phyloP scores from a whole-genome alignment of 2,113 vertebrate genomes.

The Forbesichthys agassizii region DNA sequence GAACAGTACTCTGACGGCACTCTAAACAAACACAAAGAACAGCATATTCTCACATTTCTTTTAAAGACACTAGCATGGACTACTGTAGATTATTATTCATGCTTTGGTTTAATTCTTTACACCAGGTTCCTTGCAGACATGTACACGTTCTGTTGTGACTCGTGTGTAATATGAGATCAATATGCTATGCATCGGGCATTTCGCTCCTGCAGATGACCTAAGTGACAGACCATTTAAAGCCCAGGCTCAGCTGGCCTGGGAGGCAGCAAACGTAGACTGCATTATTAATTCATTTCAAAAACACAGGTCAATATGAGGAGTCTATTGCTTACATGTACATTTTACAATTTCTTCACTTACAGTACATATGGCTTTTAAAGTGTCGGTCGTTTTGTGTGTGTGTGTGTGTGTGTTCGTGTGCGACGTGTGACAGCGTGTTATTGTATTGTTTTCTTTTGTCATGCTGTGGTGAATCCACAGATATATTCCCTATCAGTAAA shows the following conservation, averaged over 20 bases:
- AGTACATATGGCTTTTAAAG: constrained; percentile 23
- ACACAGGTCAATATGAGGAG: constrained; percentile 64
- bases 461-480: constrained; percentile 15
- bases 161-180: constrained; percentile 61
- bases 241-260: constrained; percentile 51
- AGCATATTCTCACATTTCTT: constrained; percentile 27
- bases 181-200: constrained; percentile 65
- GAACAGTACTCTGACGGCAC: constrained; percentile 34
- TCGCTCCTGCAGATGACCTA: constrained; percentile 67
- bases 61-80: constrained; percentile 32
- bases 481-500: constrained; percentile 18
- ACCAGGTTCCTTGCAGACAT: constrained; percentile 42
- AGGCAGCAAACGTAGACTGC: constrained; percentile 50
- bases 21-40: constrained; percentile 7
- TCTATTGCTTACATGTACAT: constrained; percentile 39
- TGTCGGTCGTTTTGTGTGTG: background rate
- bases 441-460: background rate
- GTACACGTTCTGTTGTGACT: constrained; percentile 50
- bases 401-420: background rate
- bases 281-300: constrained; percentile 74
- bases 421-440: background rate
- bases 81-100: constrained; percentile 44
- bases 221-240: constrained; percentile 71
- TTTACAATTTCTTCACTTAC: constrained; percentile 30
- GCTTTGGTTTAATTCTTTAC: constrained; percentile 29